A percentile compares a stretch with the other conserved stretches of the same genome.
Evolutionary conservation across 1,140 invertebrate species (phyloP).

Genomic region (Holotrichia oblita): DNA sequence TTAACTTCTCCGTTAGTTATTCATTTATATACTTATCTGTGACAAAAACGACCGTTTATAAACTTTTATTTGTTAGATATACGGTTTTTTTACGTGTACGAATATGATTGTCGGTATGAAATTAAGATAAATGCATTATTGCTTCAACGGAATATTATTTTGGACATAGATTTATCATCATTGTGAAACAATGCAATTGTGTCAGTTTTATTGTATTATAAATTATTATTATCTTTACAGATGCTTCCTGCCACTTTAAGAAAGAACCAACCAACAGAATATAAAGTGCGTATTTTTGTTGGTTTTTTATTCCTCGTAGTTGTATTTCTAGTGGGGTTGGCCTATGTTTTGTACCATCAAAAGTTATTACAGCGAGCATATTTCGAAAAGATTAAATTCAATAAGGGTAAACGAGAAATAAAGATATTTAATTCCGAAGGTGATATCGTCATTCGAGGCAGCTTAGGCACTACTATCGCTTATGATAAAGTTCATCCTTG

Average conservation of each 20-base stretch:
- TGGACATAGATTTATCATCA: too few relatives aligned
- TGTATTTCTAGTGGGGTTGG: conserved; percentile 82
- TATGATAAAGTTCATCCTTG: conserved; percentile 76
- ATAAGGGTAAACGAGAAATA: conserved; percentile 78
- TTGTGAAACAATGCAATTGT: too few relatives aligned
- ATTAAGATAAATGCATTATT: too few relatives aligned
- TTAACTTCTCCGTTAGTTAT: too few relatives aligned
- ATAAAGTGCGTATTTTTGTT: conserved; percentile 83
- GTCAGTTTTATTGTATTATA: too few relatives aligned
- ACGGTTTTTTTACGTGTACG: too few relatives aligned
- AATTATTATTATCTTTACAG: conserved; percentile 53
- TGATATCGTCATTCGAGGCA: conserved; percentile 75
- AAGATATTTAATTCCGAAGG: conserved; percentile 76
- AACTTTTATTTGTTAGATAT: too few relatives aligned
- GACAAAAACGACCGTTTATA: too few relatives aligned
- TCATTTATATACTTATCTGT: too few relatives aligned
- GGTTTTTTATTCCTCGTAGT: conserved; percentile 81
- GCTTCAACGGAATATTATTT: too few relatives aligned
- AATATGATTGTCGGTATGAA: too few relatives aligned
- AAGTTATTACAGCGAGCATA: conserved; percentile 82
- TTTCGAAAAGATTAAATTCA: conserved; percentile 85
- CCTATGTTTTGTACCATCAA: conserved; percentile 84
- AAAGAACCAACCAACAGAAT: conserved; percentile 71
- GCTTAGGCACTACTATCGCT: conserved; percentile 69
- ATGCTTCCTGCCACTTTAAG: conserved; percentile 64